phyloP scores from a whole-genome alignment of 2,113 vertebrate species.

The Chaenocephalus aceratus region DNA sequence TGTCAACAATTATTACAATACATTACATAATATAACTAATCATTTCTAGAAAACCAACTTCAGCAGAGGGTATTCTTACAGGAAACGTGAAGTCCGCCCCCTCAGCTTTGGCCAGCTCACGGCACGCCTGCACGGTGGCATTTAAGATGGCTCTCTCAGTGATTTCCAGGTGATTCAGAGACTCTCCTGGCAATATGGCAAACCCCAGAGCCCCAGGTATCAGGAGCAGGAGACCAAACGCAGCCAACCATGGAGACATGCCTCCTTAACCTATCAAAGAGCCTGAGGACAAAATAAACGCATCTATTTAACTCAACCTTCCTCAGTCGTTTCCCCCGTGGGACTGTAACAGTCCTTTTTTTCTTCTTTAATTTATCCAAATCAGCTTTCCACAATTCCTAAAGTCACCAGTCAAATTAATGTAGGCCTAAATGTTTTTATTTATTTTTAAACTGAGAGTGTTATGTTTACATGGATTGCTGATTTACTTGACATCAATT shows the following conservation, averaged over 20 bases:
- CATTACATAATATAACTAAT: not conserved
- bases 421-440: not conserved
- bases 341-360: not conserved
- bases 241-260: slow-evolving; percentile 1
- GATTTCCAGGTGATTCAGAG: slow-evolving; percentile 63
- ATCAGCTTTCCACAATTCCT: not conserved
- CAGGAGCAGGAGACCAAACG: slow-evolving; percentile 50
- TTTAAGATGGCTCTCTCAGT: slow-evolving; percentile 59
- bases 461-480: not conserved
- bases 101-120: slow-evolving; percentile 37
- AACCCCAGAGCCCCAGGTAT: slow-evolving; percentile 48
- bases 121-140: slow-evolving; percentile 58
- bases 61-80: slow-evolving; percentile 27
- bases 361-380: not conserved
- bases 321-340: not conserved
- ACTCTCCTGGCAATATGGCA: slow-evolving; percentile 34
- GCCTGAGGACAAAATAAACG: not conserved
- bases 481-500: not conserved
- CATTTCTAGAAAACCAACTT: not conserved
- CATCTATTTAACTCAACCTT: not conserved
- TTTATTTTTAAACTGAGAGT: not conserved
- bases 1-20: not conserved
- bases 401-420: not conserved
- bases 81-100: slow-evolving; percentile 58
- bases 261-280: not conserved